Conservation (phyloP, 1,140 invertebrate species). For the Coelopa frigida region DNA sequence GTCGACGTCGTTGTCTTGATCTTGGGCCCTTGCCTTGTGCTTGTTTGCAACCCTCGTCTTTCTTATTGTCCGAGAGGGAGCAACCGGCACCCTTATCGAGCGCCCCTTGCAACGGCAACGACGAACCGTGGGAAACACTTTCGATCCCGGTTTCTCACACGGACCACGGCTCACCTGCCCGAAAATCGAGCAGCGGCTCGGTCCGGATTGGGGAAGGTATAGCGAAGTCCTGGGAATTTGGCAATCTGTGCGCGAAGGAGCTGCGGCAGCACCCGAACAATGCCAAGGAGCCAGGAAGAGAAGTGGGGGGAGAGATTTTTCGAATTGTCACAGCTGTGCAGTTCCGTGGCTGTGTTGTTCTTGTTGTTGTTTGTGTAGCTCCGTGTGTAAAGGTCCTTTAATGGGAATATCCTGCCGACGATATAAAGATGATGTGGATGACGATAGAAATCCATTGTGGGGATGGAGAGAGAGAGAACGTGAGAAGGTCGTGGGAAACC, state of each 20-base stretch:
- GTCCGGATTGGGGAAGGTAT: not conserved
- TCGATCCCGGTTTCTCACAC: conserved; percentile 43
- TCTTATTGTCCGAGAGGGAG: not conserved
- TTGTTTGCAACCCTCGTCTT: too few relatives aligned
- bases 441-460: too few relatives aligned
- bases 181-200: conserved; percentile 1
- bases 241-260: conserved; percentile 18
- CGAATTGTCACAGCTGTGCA: conserved; percentile 8
- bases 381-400: conserved; percentile 7
- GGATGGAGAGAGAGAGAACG: too few relatives aligned
- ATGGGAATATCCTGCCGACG: conserved; percentile 7
- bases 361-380: conserved; percentile 2
- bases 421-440: too few relatives aligned
- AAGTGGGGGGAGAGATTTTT: not conserved
- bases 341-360: conserved; percentile 2
- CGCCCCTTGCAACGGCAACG: too few relatives aligned
- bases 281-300: too few relatives aligned
- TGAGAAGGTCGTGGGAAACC: too few relatives aligned
- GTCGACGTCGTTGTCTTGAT: too few relatives aligned
- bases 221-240: conserved; percentile 23
- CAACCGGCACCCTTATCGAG: not conserved
- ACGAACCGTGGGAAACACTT: conserved; percentile 43
- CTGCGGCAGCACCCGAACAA: too few relatives aligned
- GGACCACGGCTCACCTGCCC: conserved; percentile 44
- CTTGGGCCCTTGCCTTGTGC: too few relatives aligned